Evolutionary conservation across 2,113 vertebrate genomes (phyloP).

Genomic region (Pedetes capensis): DNA sequence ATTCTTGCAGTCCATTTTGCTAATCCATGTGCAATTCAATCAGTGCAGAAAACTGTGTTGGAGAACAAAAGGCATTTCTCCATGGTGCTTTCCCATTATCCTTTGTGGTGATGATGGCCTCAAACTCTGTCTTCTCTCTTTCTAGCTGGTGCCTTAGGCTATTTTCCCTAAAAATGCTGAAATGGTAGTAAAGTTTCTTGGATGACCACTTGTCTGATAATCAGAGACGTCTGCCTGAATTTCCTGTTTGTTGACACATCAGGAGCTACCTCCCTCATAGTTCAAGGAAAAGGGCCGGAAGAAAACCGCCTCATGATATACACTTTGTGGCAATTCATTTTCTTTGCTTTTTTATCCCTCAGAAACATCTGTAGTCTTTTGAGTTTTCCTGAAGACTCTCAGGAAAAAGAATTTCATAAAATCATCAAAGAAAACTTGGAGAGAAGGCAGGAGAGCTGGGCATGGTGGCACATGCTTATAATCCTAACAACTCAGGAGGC

Average conservation of each 20-base stretch:
- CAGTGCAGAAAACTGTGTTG: background rate
- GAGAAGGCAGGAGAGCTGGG: background rate
- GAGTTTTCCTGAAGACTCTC: constrained; percentile 12
- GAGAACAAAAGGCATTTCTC: background rate
- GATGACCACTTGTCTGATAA: background rate
- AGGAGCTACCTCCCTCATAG: background rate
- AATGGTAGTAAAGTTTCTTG: background rate
- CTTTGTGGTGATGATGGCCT: background rate
- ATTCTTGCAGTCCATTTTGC: background rate
- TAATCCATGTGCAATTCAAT: background rate
- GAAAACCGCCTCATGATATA: background rate
- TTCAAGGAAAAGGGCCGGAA: background rate
- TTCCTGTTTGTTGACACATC: background rate
- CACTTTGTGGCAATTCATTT: background rate
- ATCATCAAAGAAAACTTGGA: background rate
- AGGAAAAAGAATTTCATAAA: background rate
- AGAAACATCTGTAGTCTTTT: background rate
- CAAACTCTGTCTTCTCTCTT: background rate
- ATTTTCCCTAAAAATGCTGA: background rate
- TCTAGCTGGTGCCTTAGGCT: background rate
- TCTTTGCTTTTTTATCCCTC: background rate
- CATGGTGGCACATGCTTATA: too few species aligned
- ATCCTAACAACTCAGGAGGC: too few species aligned
- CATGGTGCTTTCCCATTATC: background rate
- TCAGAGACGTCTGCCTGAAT: background rate